Evolutionary conservation across 2,888 invertebrate genomes (phyloP), one percentile per base, ranked within the genome.

Genomic region (Escarpia spicata): DNA sequence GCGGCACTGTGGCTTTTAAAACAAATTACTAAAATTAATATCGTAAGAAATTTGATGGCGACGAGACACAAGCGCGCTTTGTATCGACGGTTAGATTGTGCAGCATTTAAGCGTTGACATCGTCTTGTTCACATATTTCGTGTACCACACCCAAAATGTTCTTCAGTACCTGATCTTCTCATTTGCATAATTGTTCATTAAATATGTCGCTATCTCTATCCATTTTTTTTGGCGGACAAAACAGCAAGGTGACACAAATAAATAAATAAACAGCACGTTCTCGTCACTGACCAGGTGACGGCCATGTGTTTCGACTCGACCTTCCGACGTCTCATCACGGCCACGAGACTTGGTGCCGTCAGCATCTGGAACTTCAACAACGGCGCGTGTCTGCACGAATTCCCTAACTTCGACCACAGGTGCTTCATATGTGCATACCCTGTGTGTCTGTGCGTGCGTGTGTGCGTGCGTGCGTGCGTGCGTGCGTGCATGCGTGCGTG

Each of bases 341-440:
- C 98, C 1, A 98, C 98, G 0, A 97, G 98, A 92, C 97, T 98
- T 96, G 98, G 98, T 19, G 97, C 97, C 0, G 97, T 98, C 10
- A 98, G 98, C 97, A 97, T 98, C 60, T 98, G 98, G 98, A 98
- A 98, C 96, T 98, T 98, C 95, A 98, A 98, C 95, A 98, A 98
- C 44, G 98, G 98, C 0, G 97, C 97, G 8, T 98, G 98, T 95
- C 96, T 98, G 93, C 97, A 98, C 94, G 97, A 97, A 92, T 97
- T 98, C 31, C 91, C 90, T 9, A 37, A 98, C 37, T 97, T 97
- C 94, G 96, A 97, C 93, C 97, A 97, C 95, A 97, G 97, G 96
- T 97, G 97, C 94, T 96, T 97, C 91, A 97, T 97, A 3, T 96
- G 97, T 12, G 96, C 97, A 43, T 97, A 97, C 97, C 95, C 97